A percentile compares a stretch with the other conserved stretches of the same genome.
These are phyloP conservation scores for Platichthys flesus DNA, from an alignment of 2,113 vertebrate species.

Conservation along the genomic window DNA sequence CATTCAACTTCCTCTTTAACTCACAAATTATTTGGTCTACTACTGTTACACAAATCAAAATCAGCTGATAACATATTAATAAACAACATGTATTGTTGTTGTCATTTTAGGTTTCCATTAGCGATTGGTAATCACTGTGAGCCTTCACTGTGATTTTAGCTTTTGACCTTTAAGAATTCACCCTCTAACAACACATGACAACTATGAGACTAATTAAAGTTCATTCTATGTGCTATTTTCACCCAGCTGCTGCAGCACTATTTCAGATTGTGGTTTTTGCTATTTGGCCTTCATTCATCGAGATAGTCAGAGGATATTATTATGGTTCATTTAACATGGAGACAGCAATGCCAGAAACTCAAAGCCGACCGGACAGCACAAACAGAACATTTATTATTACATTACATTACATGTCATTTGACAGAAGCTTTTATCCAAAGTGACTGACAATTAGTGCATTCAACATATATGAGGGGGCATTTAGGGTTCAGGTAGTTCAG, in stretches of 20 bases:
- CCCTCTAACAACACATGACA: neutral
- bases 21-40: neutral
- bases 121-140: neutral
- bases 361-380: neutral
- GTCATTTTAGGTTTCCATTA: neutral
- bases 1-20: neutral
- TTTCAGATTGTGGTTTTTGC: too few species aligned
- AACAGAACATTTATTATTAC: too few species aligned
- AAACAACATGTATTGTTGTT: neutral
- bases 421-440: too few species aligned
- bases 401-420: too few species aligned
- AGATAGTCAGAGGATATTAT: too few species aligned
- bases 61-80: neutral
- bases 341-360: neutral
- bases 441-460: too few species aligned
- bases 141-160: neutral
- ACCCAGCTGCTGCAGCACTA: neutral
- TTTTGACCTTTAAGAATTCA: slow-evolving; percentile 8
- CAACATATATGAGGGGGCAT: too few species aligned
- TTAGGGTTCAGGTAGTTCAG: too few species aligned
- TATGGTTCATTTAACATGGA: too few species aligned
- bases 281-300: too few species aligned
- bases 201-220: neutral
- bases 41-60: neutral
- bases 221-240: neutral